Evolutionary conservation across 2,888 invertebrate genomes (phyloP), one percentile per base, ranked within the genome.

Genomic region (Leucoptera coffeella): DNA sequence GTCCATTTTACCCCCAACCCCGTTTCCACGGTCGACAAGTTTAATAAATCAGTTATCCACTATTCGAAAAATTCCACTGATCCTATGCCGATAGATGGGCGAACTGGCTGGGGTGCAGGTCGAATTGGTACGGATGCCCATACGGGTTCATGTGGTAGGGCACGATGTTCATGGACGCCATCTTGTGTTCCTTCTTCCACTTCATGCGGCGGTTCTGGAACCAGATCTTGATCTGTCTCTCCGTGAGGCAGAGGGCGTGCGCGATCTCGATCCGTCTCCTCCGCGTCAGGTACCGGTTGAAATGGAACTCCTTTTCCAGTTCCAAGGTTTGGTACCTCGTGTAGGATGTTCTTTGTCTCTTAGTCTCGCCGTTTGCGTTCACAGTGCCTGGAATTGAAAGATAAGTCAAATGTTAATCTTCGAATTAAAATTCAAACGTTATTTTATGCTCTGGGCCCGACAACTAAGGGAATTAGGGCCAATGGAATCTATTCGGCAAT

Each of bases 151-250:
- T 90, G 74, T 90, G 90, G 75, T 91, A 91, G 47, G 91, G 90
- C 54, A 91, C 88, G 58, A 91, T 89, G 74, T 91, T 91, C 91
- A 91, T 91, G 52, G 89, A 90, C 47, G 92, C 91, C 90, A 92
- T 91, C 78, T 95, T 95, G 73, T 95, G 94, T 67, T 96, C 96
- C 74, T 95, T 95, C 82, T 95, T 95, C 91, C 92, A 93, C 72
- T 95, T 95, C 95, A 95, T 95, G 53, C 94, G 81, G 29, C 94
- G 78, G 73, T 94, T 94, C 73, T 95, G 94, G 77, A 95, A 78
- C 92, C 92, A 92, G 62, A 93, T 93, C 74, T 92, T 92, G 60
- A 92, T 95, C 76, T 95, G 95, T 41, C 95, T 77, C 65, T 95
- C 95, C 40, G 93, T 92, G 50, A 95, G 80, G 61, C 93, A 92